Evolutionary conservation across 1,140 invertebrate species (phyloP).

Genomic region (Colletes gigas): DNA sequence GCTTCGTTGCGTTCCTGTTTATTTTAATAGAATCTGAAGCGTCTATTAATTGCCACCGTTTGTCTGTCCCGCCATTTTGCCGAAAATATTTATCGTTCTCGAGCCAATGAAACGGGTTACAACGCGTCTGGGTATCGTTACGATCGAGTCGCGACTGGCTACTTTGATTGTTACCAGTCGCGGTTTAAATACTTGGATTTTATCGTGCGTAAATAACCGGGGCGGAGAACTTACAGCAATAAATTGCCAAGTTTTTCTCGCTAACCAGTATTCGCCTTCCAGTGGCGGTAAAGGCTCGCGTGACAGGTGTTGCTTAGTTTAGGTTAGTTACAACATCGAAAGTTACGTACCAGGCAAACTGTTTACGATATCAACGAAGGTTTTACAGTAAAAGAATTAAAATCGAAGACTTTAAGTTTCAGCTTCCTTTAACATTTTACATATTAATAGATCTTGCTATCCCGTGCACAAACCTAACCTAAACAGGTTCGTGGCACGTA

Average conservation of each 20-base stretch:
- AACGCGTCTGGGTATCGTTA: background rate
- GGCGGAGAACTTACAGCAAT: background rate
- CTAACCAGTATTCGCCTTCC: too few species aligned
- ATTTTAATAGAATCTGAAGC: too few species aligned
- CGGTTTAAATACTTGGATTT: background rate
- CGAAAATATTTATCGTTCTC: background rate
- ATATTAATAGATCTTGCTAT: too few species aligned
- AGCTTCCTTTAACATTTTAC: too few species aligned
- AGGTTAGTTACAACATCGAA: too few species aligned
- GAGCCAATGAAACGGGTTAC: background rate
- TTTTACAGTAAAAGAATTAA: too few species aligned
- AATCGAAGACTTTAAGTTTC: too few species aligned
- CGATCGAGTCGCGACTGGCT: background rate
- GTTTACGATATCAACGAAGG: too few species aligned
- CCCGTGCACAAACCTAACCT: too few species aligned
- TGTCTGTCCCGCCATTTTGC: background rate
- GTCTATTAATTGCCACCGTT: background rate
- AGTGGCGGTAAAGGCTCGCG: background rate
- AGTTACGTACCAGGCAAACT: too few species aligned
- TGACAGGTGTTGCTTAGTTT: slow-evolving; percentile 7
- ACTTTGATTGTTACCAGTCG: background rate
- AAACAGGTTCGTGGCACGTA: too few species aligned
- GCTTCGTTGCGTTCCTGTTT: too few species aligned
- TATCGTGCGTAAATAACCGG: slow-evolving; percentile 18
- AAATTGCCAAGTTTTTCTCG: slow-evolving; percentile 1